phyloP scores from a whole-genome alignment of 2,113 vertebrate species.

The Daboia siamensis region DNA sequence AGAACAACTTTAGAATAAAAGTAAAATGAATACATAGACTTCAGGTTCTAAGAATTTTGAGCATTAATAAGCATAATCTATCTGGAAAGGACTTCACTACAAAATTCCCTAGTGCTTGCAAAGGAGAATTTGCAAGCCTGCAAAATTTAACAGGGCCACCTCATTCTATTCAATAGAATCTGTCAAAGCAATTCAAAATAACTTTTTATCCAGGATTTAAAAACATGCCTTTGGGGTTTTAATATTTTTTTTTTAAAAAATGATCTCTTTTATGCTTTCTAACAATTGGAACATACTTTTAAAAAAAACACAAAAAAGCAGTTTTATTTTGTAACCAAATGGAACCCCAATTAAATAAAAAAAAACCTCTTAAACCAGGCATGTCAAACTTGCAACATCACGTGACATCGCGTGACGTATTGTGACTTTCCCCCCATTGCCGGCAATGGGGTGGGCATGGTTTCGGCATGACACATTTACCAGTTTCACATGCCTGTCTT shows the following conservation, averaged over 20 bases:
- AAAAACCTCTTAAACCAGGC: conserved; percentile 20
- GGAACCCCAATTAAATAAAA: conserved; percentile 25
- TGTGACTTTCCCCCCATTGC: too few species aligned
- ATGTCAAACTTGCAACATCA: too few species aligned
- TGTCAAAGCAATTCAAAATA: conserved; percentile 38
- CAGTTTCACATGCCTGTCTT: too few species aligned
- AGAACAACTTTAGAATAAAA: background rate
- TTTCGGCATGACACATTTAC: too few species aligned
- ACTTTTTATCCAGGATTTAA: conserved; percentile 7
- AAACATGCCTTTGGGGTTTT: conserved; percentile 14
- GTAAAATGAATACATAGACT: background rate
- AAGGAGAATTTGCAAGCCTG: background rate
- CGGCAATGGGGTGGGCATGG: too few species aligned
- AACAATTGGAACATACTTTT: conserved; percentile 24
- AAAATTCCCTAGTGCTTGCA: conserved; percentile 5
- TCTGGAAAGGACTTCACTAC: background rate
- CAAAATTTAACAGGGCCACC: conserved; percentile 18
- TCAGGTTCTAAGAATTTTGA: background rate
- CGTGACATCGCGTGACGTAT: too few species aligned
- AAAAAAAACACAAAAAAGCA: conserved; percentile 33
- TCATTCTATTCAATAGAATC: conserved; percentile 15
- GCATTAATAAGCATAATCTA: background rate
- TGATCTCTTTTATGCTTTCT: conserved; percentile 13
- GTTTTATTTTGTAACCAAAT: conserved; percentile 30
- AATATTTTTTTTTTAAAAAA: conserved; percentile 16